Evolutionary conservation across 2,888 invertebrate species (phyloP).

Genomic region (Sisyra nigra): DNA sequence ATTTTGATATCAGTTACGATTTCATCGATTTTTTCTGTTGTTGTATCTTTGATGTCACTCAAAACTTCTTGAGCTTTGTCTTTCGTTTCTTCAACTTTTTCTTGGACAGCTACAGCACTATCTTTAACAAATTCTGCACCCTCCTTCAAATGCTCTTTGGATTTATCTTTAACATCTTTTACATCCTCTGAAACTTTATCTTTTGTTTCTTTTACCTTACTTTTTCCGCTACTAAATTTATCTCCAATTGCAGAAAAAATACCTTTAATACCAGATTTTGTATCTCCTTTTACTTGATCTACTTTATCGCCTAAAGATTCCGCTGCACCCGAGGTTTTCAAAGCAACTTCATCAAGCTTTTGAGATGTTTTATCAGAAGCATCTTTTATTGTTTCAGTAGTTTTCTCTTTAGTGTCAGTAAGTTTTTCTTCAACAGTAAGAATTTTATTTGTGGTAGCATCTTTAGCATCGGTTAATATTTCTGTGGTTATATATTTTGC

Average conservation of each 20-base stretch:
- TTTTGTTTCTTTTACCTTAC: constrained; percentile 9
- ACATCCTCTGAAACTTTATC: constrained; percentile 3
- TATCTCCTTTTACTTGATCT: constrained; percentile 9
- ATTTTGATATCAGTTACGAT: constrained; percentile 6
- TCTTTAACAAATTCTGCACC: constrained; percentile 8
- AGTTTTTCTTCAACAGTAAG: constrained; percentile 1
- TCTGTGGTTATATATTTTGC: constrained; percentile 8
- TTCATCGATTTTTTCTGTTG: constrained; percentile 9
- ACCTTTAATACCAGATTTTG: constrained; percentile 3
- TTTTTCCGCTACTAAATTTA: constrained; percentile 5
- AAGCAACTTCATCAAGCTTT: not conserved
- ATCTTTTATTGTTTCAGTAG: too few relatives aligned
- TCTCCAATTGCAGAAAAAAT: not conserved
- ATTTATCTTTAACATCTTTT: constrained; percentile 1
- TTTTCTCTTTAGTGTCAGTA: constrained; percentile 5
- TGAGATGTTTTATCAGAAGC: too few relatives aligned
- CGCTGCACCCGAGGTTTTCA: constrained; percentile 4
- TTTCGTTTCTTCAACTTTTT: constrained; percentile 13
- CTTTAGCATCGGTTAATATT: not conserved
- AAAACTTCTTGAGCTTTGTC: constrained; percentile 11
- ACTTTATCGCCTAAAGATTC: constrained; percentile 8
- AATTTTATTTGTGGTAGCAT: not conserved
- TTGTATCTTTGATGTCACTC: constrained; percentile 11
- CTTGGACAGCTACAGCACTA: constrained; percentile 6
- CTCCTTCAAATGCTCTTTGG: not conserved